Base-by-base conservation (phyloP, 2,797 vertebrate genomes). In the Pangasius djambal region DNA sequence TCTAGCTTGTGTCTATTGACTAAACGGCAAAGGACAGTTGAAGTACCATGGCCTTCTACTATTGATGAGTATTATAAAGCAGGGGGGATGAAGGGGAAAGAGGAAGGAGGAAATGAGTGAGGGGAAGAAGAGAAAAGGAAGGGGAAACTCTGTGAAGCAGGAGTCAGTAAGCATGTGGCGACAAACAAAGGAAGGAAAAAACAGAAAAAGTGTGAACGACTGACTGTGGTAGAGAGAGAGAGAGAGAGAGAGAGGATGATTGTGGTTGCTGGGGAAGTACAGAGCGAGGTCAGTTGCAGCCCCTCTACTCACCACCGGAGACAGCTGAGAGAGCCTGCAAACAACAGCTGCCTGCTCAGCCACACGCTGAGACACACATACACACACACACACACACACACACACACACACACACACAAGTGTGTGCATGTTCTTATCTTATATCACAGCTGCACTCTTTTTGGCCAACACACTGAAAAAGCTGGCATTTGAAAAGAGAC, bases 261-360 rank as follows among this genome's bases (percentile, higher is more conserved):
- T 57, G 57, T n/a, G 77, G 37, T 70, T 84, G 72, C 83, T 44
- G 70, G 55, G 63, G 61, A 90, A 69, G 63, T 82, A 85, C 67
- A 65, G 55, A 87, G 83, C 59, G 52, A 87, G 86, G 88, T 82
- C 82, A 87, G 82, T 83, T 88, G 78, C 79, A 77, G 84, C 69
- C 34, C 72, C 52, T 83, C 79, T 28, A 48, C 67, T 90, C 87
- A 48, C 59, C 70, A 59, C 86, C 86, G n/a, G 90, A 89, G 88
- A 86, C 90, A 89, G 88, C 90, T 82, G 86, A 88, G 86, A 88
- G 40, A 31, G 88, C 44, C 79, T 90, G 89, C 88, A 37, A 82
- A 90, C 81, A 87, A 87, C 90, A 90, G 88, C 90, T 89, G 90
- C 63, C 72, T 67, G 57, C 77, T 48, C 83, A 6, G 50, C 63